Evolutionary conservation across 1,140 invertebrate species (phyloP), one percentile per base, ranked within the genome.

Genomic region (Mizuhopecten yessoensis): DNA sequence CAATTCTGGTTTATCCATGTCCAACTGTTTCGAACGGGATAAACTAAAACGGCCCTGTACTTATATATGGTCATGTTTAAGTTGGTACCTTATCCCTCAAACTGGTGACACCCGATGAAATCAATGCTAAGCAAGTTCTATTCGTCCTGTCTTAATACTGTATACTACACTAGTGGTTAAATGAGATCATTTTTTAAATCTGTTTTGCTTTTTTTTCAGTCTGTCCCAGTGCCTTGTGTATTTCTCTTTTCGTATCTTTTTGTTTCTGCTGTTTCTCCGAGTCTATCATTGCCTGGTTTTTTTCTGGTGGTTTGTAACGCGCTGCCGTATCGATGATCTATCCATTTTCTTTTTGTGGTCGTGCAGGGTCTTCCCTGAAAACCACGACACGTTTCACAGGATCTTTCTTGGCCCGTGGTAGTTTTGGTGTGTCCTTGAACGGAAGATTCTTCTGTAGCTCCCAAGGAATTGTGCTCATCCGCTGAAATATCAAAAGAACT

Each of bases 381-480:
- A 99, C 98, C n/a, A 98, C 98, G 17, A 99, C 97, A 88, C 98
- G 97, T 92, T 96, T 94, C 0, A 96, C 86, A 0, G 93, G 92
- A 42, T 95, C 93, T 39, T 94, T 91, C 49, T 93, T 94, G 3
- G 88, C 42, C 11, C 87, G 42, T 0, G 94, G 33, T 7, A 94
- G 86, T 92, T 99, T 99, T 0, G 99, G 99, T 95, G 99, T 99
- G 94, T 98, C 98, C 94, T 98, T 98, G 95, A 99, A 99, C 0
- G 99, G 99, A 29, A 99, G 96, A 0, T 98, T 97, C 92, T 98
- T 98, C 96, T 99, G 98, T 45, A 99, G 96, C n/a, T 97, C 97
- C 93, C 97, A 98, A 0, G 99, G 99, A 93, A 99, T 98, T 11
- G 97, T 96, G 23, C 97, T 97, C 87, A 99, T 97, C 39, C 97